phyloP scores from a whole-genome alignment of 2,888 invertebrate species.

The Periphyllus acericola region DNA sequence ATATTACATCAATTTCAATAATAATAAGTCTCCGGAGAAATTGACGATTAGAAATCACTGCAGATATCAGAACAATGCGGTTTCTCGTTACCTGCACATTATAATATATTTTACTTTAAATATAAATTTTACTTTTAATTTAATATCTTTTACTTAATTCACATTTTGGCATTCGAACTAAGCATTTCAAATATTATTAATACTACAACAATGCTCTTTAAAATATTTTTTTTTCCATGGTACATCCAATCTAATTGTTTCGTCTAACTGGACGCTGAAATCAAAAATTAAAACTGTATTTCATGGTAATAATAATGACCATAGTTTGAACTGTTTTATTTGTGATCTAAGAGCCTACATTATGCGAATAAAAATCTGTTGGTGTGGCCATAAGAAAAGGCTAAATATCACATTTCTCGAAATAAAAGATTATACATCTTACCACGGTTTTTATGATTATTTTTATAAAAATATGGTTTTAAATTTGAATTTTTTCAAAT shows the following conservation, averaged over 20 bases:
- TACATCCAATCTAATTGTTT: not conserved
- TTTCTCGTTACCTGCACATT: not conserved
- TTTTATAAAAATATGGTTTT: too few relatives aligned
- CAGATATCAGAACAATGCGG: not conserved
- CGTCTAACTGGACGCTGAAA: not conserved
- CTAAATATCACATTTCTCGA: slow-evolving; percentile 27
- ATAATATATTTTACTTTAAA: not conserved
- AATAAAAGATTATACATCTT: not conserved
- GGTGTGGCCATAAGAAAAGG: slow-evolving; percentile 40
- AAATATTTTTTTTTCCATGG: not conserved
- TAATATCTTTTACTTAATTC: not conserved
- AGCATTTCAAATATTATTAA: not conserved
- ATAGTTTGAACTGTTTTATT: not conserved
- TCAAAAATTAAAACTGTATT: not conserved
- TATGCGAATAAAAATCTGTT: slow-evolving; percentile 45
- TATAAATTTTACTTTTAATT: too few relatives aligned
- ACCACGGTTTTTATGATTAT: too few relatives aligned
- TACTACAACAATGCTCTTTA: not conserved
- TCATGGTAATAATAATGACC: too few relatives aligned
- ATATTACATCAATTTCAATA: not conserved
- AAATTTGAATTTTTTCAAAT: not conserved
- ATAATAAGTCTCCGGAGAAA: not conserved
- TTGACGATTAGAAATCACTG: too few relatives aligned
- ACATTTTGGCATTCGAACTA: not conserved
- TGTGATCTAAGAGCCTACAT: slow-evolving; percentile 47